Evolutionary conservation across 2,797 vertebrate genomes (phyloP), one percentile per base, ranked within the genome.

Genomic region (Euthynnus affinis): DNA sequence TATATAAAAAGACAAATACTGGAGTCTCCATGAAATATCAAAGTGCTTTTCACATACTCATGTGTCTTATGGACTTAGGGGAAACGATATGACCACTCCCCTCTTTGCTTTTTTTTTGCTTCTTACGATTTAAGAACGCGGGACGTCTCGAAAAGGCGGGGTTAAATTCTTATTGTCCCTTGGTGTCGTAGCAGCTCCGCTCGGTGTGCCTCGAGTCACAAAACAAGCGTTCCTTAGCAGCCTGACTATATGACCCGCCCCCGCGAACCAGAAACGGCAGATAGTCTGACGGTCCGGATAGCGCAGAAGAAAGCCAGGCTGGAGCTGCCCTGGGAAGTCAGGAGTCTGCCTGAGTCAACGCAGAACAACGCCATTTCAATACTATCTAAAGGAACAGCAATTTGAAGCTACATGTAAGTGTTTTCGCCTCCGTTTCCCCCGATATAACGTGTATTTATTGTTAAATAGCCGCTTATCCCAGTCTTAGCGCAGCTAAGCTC

Each of bases 261-360:
- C 94, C 90, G 84, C 88, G 68, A 85, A 91, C 88, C 87, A 91
- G 91, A 91, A 91, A 88, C 93, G 52, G 88, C 76, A 89, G 91
- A 87, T 66, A 79, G 87, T 86, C 72, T 87, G 83, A 92, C 91
- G 78, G 81, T 37, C 37, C 37, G 37, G 37, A 88, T 74, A 89
- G 85, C 79, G 81, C 71, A 87, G 86, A 56, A 83, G 89, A 91
- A 80, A 92, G 88, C 80, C 89, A 91, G 91, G 92, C 84, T 85
- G 91, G 93, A 93, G 93, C 93, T 87, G 91, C 81, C 77, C 89
- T 82, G 92, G 91, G 91, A 89, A 91, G 91, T 86, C 87, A 81
- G 82, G 80, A 88, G 88, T 85, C 86, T 80, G 83, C 74, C 49
- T 7, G 82, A 87, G 85, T 88, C 87, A 83, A 71, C 88, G 81